A percentile compares a stretch with the other conserved stretches of the same genome.
These are phyloP conservation scores for Drosophila gunungcola DNA, from an alignment of 1,140 invertebrate genomes.

Conservation along the genomic window DNA sequence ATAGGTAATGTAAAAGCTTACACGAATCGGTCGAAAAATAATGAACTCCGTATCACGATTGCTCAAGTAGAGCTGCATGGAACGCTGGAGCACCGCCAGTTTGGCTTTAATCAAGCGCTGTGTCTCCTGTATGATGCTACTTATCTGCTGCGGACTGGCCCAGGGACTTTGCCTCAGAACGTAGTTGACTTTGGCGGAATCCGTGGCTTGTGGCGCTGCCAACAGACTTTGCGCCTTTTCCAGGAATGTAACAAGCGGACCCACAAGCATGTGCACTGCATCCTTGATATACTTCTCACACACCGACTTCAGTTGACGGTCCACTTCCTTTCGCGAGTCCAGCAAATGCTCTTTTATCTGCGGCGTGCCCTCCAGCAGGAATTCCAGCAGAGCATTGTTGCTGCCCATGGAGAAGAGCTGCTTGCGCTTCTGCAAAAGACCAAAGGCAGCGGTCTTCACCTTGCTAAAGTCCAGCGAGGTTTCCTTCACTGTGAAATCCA, in stretches of 20 bases:
- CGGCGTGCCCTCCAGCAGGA: conserved; percentile 95
- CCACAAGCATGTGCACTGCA: conserved; percentile 91
- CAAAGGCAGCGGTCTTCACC: conserved; percentile 94
- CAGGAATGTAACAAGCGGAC: conserved; percentile 90
- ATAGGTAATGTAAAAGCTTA: conserved; percentile 79
- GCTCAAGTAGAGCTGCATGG: conserved; percentile 97
- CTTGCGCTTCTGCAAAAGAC: conserved; percentile 93
- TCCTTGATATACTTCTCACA: conserved; percentile 96
- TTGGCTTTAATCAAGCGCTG: conserved; percentile 91
- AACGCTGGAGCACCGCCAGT: conserved; percentile 91
- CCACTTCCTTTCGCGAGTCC: conserved; percentile 97
- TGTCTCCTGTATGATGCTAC: conserved; percentile 87
- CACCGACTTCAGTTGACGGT: conserved; percentile 94
- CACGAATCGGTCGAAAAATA: conserved; percentile 95
- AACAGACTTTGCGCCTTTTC: conserved; percentile 88
- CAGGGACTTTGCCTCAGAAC: conserved; percentile 84
- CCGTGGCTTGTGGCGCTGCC: conserved; percentile 12
- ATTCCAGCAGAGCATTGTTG: conserved; percentile 96
- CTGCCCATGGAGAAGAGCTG: conserved; percentile 94
- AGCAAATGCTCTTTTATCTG: conserved; percentile 96
- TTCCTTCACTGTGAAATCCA: conserved; percentile 97
- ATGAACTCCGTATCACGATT: conserved; percentile 98
- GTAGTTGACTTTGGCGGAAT: conserved; percentile 64
- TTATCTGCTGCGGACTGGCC: conserved; percentile 86
- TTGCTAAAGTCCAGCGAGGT: conserved; percentile 96